Conservation (phyloP, 1,140 invertebrate genomes). For the Pygmarrhopalites habei region DNA sequence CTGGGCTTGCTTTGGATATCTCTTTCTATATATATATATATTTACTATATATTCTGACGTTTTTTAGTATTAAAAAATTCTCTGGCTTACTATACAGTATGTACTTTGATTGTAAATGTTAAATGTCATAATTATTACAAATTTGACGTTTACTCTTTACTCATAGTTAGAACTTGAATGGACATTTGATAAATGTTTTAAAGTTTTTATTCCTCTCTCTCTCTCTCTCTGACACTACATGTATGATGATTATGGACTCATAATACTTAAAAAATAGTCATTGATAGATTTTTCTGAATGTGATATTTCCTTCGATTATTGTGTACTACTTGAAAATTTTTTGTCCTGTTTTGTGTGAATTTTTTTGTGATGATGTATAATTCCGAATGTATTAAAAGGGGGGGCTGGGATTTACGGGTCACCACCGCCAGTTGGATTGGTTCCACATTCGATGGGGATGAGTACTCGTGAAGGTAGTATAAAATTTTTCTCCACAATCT, state of each 20-base stretch:
- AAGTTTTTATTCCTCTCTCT: no score
- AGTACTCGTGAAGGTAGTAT: conserved; percentile 14
- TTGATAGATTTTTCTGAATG: no score
- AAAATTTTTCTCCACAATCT: conserved; percentile 7
- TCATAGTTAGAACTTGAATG: no score
- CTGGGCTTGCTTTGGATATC: conserved; percentile 11
- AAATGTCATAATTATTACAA: neutral
- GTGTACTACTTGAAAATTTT: neutral
- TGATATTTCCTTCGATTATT: no score
- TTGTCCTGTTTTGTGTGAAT: neutral
- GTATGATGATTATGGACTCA: no score
- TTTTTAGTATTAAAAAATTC: no score
- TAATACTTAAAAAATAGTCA: no score
- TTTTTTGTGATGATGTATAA: neutral
- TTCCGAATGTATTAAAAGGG: neutral
- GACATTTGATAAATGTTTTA: no score
- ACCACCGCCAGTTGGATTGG: conserved; percentile 11
- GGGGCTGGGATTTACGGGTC: conserved; percentile 9
- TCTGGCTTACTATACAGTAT: no score
- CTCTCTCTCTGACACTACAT: no score
- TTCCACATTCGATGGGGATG: conserved; percentile 10
- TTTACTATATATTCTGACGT: neutral
- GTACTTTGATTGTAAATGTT: conserved; percentile 5
- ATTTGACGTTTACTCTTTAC: neutral
- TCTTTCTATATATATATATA: neutral